phyloP scores from a whole-genome alignment of 2,113 vertebrate species.

The Gymnorhina tibicen region DNA sequence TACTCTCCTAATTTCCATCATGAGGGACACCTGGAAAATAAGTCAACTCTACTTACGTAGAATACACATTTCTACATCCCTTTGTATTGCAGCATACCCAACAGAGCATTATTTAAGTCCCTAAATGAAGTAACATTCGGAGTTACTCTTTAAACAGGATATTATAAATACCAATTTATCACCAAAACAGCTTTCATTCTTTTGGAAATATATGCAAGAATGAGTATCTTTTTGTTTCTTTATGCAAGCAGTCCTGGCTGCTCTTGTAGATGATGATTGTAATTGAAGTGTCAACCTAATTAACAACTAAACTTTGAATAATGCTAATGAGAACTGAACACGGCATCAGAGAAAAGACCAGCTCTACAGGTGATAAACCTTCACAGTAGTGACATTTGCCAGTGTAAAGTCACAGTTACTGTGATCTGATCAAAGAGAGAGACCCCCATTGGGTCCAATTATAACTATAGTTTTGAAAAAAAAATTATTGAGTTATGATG shows the following conservation, averaged over 20 bases:
- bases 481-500: constrained; percentile 89
- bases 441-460: constrained; percentile 99
- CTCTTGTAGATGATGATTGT: constrained; percentile 77
- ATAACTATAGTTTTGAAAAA: constrained; percentile 89
- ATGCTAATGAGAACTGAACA: constrained; percentile 91
- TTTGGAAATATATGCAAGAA: background rate
- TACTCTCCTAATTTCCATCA: background rate
- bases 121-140: background rate
- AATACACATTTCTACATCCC: background rate
- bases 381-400: constrained; percentile 98
- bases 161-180: background rate
- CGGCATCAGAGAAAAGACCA: constrained; percentile 90
- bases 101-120: background rate
- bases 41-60: background rate
- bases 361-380: constrained; percentile 99
- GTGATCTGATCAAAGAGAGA: constrained; percentile 96
- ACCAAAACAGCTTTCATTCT: background rate
- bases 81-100: background rate
- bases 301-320: constrained; percentile 91
- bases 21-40: background rate
- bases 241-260: constrained; percentile 68
- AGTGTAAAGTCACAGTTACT: constrained; percentile 97
- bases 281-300: constrained; percentile 93
- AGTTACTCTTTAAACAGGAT: background rate
- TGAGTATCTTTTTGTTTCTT: constrained; percentile 70